phyloP scores from a whole-genome alignment of 2,113 vertebrate species.

The Ascaphus truei region DNA sequence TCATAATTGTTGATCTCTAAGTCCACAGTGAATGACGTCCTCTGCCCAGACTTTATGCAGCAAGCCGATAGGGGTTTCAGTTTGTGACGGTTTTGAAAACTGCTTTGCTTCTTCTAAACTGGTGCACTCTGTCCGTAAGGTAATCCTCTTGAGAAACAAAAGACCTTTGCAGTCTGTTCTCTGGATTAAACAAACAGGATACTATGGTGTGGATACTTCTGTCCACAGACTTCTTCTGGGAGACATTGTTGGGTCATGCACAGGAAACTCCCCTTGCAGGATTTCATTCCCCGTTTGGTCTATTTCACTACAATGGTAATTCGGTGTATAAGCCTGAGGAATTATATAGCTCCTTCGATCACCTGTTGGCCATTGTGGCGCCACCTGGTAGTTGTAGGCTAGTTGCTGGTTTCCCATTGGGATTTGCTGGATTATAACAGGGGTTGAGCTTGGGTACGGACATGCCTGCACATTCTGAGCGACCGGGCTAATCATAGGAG shows the following conservation, averaged over 20 bases:
- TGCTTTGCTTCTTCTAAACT: not conserved
- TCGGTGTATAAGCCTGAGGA: not conserved
- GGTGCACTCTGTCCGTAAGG: not conserved
- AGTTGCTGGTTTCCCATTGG: not conserved
- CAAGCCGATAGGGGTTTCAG: too few relatives aligned
- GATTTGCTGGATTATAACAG: not conserved
- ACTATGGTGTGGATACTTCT: not conserved
- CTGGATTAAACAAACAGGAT: not conserved
- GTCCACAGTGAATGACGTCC: too few relatives aligned
- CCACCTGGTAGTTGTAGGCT: not conserved
- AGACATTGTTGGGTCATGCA: not conserved
- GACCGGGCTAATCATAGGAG: slow-evolving; percentile 66
- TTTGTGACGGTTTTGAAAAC: not conserved
- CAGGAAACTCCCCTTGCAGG: not conserved
- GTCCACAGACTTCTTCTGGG: not conserved
- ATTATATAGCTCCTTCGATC: not conserved
- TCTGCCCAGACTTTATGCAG: too few relatives aligned
- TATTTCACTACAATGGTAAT: not conserved
- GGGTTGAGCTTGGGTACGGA: not conserved
- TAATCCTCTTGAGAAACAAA: not conserved
- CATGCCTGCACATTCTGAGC: slow-evolving; percentile 73
- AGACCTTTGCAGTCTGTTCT: not conserved
- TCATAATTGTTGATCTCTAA: too few relatives aligned
- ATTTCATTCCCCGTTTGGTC: not conserved
- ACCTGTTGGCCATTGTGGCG: not conserved